phyloP scores from a whole-genome alignment of 2,797 vertebrate genomes.

The Smutsia gigantea region DNA sequence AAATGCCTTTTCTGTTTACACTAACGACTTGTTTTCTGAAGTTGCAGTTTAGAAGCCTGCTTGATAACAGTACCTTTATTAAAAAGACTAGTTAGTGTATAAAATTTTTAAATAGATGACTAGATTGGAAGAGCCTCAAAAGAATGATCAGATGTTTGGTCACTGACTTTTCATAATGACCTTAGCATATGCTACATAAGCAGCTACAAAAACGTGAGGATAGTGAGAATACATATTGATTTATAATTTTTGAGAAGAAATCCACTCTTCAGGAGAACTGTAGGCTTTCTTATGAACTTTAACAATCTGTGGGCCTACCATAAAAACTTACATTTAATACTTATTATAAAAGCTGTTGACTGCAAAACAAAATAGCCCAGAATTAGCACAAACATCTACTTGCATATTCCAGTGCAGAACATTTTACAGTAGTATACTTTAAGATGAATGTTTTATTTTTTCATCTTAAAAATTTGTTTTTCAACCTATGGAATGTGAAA shows the following conservation, averaged over 20 bases:
- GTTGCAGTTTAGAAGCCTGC: not conserved
- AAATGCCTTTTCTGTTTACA: slow-evolving; percentile 43
- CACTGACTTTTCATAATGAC: not conserved
- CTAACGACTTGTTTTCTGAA: not conserved
- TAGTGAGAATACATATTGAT: not conserved
- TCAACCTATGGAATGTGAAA: slow-evolving; percentile 38
- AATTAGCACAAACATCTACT: not conserved
- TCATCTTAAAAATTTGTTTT: slow-evolving; percentile 34
- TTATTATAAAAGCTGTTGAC: not conserved
- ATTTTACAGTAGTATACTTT: not conserved
- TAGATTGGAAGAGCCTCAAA: slow-evolving; percentile 20
- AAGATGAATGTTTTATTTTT: not conserved
- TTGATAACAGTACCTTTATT: not conserved
- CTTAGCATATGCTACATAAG: not conserved
- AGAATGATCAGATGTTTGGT: not conserved
- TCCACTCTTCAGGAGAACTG: not conserved
- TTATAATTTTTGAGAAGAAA: slow-evolving; percentile 35
- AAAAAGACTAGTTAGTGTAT: not conserved
- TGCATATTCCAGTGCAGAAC: not conserved
- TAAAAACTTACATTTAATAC: not conserved
- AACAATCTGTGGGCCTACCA: not conserved
- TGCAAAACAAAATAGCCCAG: slow-evolving; percentile 21
- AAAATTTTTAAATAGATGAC: slow-evolving; percentile 34
- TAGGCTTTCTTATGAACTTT: slow-evolving; percentile 17
- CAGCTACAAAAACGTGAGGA: not conserved